A percentile compares a stretch with the other conserved stretches of the same genome.
These are phyloP conservation scores for Heliocidaris erythrogramma DNA, from an alignment of 35 echinoderm and acorn worm species.

Conservation along the genomic window DNA sequence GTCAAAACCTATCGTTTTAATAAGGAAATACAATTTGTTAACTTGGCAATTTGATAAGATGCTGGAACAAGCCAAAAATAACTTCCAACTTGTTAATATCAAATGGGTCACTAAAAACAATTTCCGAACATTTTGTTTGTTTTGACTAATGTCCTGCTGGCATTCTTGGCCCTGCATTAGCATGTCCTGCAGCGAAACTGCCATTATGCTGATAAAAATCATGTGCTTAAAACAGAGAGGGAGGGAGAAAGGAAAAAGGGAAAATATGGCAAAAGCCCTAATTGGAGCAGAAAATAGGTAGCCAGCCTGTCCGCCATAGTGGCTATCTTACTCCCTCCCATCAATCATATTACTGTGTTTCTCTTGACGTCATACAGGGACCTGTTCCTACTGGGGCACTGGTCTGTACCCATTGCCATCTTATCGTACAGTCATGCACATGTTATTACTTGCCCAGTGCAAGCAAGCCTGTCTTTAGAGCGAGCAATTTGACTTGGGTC, in stretches of 20 bases:
- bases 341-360: neutral
- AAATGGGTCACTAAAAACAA: neutral
- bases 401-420: neutral
- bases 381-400: neutral
- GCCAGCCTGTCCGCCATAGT: neutral
- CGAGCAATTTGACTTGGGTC: neutral
- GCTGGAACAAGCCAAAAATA: neutral
- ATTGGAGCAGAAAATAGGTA: conserved; percentile 31
- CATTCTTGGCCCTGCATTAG: neutral
- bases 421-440: neutral
- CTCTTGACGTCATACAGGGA: conserved; percentile 6
- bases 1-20: neutral
- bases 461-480: too few relatives aligned
- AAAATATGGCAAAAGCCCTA: conserved; percentile 18
- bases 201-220: conserved; percentile 13
- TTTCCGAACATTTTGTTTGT: neutral
- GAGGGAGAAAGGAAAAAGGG: neutral
- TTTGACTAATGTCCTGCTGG: neutral
- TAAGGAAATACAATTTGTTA: neutral
- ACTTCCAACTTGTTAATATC: neutral
- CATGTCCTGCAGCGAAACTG: neutral
- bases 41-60: neutral
- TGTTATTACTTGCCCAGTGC: neutral
- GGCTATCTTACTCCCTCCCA: neutral
- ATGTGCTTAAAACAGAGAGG: neutral